Percentiles rank a stretch among this genome's conserved stretches.
These are phyloP conservation scores for Prunella strophiata DNA, from an alignment of 2,797 vertebrate genomes.

Conservation along the genomic window DNA sequence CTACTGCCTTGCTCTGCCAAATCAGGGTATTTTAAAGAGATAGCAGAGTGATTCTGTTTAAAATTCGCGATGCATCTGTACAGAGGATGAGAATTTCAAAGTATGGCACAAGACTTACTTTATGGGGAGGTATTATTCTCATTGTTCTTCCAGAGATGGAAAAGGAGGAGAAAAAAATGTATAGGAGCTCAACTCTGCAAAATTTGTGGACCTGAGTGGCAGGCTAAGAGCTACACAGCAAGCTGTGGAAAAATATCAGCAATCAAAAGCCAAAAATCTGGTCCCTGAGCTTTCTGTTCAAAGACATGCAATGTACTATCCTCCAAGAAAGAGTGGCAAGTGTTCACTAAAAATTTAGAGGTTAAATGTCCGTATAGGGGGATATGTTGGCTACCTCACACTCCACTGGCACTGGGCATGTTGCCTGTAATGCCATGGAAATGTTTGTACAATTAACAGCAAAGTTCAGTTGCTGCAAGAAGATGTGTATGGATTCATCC, in stretches of 20 bases:
- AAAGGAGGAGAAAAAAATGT: not conserved
- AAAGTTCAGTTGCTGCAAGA: not conserved
- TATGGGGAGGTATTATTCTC: not conserved
- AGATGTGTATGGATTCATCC: not conserved
- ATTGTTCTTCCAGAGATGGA: slow-evolving; percentile 14
- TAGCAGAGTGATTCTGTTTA: not conserved
- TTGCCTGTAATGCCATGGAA: not conserved
- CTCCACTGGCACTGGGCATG: not conserved
- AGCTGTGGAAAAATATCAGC: slow-evolving; percentile 4
- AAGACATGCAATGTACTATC: not conserved
- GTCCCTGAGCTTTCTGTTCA: not conserved
- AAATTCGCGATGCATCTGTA: not conserved
- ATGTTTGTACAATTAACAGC: not conserved
- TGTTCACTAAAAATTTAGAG: not conserved
- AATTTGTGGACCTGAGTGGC: not conserved
- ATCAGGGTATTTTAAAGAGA: not conserved
- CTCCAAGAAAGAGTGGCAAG: not conserved
- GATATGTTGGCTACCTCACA: not conserved
- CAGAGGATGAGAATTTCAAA: slow-evolving; percentile 3
- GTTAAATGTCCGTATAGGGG: not conserved
- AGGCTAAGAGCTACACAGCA: not conserved
- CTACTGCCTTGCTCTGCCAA: not conserved
- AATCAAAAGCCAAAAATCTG: slow-evolving; percentile 10
- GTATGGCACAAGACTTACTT: not conserved
- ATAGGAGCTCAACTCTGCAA: not conserved